Base-by-base conservation (phyloP, 1,140 invertebrate genomes). In the Lethrus apterus region DNA sequence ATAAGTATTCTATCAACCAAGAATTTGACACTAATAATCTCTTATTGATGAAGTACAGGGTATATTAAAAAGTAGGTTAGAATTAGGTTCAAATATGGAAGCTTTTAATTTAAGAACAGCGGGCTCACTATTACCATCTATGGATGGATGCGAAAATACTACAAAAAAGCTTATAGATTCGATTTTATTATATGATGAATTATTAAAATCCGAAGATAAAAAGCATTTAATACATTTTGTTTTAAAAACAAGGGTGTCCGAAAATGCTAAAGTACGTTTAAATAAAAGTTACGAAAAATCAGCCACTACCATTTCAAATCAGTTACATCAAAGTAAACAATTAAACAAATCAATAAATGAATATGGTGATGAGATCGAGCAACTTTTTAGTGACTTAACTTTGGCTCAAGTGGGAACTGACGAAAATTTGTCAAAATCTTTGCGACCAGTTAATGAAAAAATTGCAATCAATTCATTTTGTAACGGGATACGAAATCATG, bases 101-200 rank as follows among this genome's bases (percentile, higher is more conserved):
- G n/a, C n/a, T n/a, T n/a, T n/a, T n/a, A n/a, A n/a, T n/a, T n/a
- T n/a, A n/a, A n/a, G n/a, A n/a, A n/a, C n/a, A n/a, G n/a, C n/a
- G n/a, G n/a, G n/a, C n/a, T n/a, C n/a, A n/a, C n/a, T n/a, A n/a
- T n/a, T n/a, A n/a, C n/a, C n/a, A n/a, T n/a, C n/a, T n/a, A n/a
- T n/a, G n/a, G n/a, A n/a, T n/a, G n/a, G n/a, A n/a, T n/a, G n/a
- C n/a, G 59, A 58, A 33, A 46, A 48, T 4, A 44, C 41, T 10
- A 53, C 51, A 1, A 51, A 53, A 44, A 30, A 56, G 24, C 18
- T 59, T 18, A 55, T 62, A 42, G 59, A 62, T 43, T 38, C 50
- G 3, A 50, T 56, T 5, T 47, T 52, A 41, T 50, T 61, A 48
- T 62, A 62, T 29, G 50, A 46, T 7, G 44, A 50, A 2, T 51